These are phyloP conservation scores for Pseudoips prasinana DNA, from an alignment of 2,888 invertebrate species.

Conservation along the genomic window DNA sequence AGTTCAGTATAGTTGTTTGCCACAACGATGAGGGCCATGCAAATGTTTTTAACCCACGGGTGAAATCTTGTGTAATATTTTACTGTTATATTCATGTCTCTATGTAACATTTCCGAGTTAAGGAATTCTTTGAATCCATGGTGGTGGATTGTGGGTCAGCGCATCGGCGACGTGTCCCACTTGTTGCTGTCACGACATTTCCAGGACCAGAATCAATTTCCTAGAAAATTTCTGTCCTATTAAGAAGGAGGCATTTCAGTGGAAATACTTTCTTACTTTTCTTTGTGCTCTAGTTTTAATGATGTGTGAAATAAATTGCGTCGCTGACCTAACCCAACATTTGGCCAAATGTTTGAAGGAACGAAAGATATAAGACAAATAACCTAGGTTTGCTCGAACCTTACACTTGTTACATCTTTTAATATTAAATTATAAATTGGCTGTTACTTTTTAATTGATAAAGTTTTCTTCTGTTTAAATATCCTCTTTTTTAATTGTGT, in stretches of 20 bases:
- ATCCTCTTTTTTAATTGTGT: no score
- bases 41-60: no score
- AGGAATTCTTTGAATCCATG: constrained; percentile 22
- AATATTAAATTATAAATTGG: no score
- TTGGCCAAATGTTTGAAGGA: constrained; percentile 11
- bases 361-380: constrained; percentile 10
- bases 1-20: no score
- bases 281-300: constrained; percentile 25
- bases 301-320: constrained; percentile 18
- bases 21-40: no score
- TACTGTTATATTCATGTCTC: constrained; percentile 8
- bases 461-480: no score
- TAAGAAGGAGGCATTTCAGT: constrained; percentile 32
- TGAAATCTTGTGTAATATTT: no score
- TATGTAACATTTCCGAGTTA: constrained; percentile 6
- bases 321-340: constrained; percentile 3
- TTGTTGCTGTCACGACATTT: constrained; percentile 22
- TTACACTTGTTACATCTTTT: no score
- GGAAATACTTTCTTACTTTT: constrained; percentile 32
- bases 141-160: constrained; percentile 16
- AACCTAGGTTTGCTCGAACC: no score
- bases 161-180: constrained; percentile 26
- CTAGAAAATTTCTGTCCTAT: constrained; percentile 41
- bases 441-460: no score
- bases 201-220: constrained; percentile 34